These are phyloP conservation scores for Epinotia demarniana DNA, from an alignment of 2,888 invertebrate genomes.

Conservation along the genomic window DNA sequence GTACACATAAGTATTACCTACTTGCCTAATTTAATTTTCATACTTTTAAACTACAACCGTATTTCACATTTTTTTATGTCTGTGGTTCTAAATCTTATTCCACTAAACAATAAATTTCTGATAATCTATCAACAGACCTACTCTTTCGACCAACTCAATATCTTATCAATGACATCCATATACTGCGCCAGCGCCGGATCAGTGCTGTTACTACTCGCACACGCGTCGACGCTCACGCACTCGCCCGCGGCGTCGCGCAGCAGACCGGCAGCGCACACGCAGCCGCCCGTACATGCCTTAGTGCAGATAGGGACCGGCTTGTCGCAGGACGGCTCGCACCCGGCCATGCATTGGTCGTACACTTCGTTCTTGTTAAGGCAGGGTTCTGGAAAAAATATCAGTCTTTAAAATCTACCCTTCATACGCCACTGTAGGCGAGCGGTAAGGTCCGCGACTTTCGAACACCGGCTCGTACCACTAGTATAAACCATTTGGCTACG, in stretches of 20 bases:
- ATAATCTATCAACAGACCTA: slow-evolving; percentile 20
- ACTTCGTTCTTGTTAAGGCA: slow-evolving; percentile 73
- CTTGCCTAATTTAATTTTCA: too few relatives aligned
- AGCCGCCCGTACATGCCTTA: slow-evolving; percentile 68
- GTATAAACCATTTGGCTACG: too few relatives aligned
- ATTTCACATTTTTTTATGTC: too few relatives aligned
- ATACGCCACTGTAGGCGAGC: too few relatives aligned
- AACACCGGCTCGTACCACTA: too few relatives aligned
- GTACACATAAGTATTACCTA: too few relatives aligned
- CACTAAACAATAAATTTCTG: too few relatives aligned
- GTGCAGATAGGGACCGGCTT: slow-evolving; percentile 75
- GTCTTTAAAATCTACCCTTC: background rate
- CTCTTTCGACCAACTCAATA: slow-evolving; percentile 62
- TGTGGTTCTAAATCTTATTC: too few relatives aligned
- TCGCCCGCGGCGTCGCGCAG: slow-evolving; percentile 63
- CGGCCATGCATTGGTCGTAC: slow-evolving; percentile 69
- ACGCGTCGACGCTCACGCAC: slow-evolving; percentile 72
- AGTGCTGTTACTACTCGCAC: slow-evolving; percentile 62
- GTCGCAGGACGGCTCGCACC: slow-evolving; percentile 70
- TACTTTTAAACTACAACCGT: too few relatives aligned
- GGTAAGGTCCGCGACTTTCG: too few relatives aligned
- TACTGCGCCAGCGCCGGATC: slow-evolving; percentile 63
- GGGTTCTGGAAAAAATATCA: slow-evolving; percentile 60
- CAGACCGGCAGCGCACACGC: slow-evolving; percentile 71
- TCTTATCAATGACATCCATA: slow-evolving; percentile 68